Evolutionary conservation across 1,140 invertebrate genomes (phyloP).

Genomic region (Achatina immaculata): DNA sequence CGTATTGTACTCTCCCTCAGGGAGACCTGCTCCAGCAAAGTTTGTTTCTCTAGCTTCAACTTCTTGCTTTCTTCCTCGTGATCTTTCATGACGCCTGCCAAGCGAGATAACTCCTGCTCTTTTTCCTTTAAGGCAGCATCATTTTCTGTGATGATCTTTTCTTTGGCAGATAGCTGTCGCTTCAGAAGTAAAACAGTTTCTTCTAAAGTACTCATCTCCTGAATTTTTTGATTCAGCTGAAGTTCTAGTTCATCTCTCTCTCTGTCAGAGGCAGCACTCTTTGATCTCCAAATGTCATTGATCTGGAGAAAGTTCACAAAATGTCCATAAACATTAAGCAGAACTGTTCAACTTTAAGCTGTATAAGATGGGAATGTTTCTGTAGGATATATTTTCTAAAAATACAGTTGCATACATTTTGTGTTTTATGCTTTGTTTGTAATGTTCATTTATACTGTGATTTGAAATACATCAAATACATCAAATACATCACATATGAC

Average conservation of each 20-base stretch:
- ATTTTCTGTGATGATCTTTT: slow-evolving; percentile 48
- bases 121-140: slow-evolving; percentile 47
- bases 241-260: slow-evolving; percentile 47
- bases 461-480: too few relatives aligned
- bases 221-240: slow-evolving; percentile 34
- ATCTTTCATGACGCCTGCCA: slow-evolving; percentile 54
- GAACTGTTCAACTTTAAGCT: too few relatives aligned
- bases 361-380: too few relatives aligned
- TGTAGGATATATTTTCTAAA: too few relatives aligned
- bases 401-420: too few relatives aligned
- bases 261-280: slow-evolving; percentile 53
- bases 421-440: too few relatives aligned
- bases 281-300: slow-evolving; percentile 62
- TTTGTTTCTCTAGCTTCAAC: slow-evolving; percentile 55
- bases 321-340: too few relatives aligned
- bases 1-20: slow-evolving; percentile 53
- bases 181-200: slow-evolving; percentile 48
- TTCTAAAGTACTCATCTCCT: slow-evolving; percentile 41
- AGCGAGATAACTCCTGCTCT: slow-evolving; percentile 38
- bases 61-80: slow-evolving; percentile 55
- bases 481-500: too few relatives aligned
- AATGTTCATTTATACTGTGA: too few relatives aligned
- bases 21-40: slow-evolving; percentile 57
- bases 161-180: slow-evolving; percentile 49
- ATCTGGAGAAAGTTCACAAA: slow-evolving; percentile 44